A percentile compares a stretch with the other conserved stretches of the same genome.
These are phyloP conservation scores for Camponotus fellah DNA, from an alignment of 2,888 invertebrate species.

Conservation along the genomic window DNA sequence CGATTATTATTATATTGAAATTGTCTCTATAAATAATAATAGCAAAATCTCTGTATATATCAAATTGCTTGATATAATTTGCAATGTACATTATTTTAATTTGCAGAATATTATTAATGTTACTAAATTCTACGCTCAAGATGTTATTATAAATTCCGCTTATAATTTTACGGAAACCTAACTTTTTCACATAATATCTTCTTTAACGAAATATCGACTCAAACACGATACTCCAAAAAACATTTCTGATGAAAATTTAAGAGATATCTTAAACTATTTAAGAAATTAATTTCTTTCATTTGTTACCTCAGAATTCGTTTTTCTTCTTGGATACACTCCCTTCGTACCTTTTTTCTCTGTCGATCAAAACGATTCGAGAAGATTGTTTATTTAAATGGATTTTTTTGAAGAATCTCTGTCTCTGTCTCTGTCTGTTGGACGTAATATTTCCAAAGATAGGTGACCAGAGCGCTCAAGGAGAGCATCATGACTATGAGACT, in stretches of 20 bases:
- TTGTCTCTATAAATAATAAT: not conserved
- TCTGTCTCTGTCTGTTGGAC: conserved; percentile 52
- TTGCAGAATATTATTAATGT: not conserved
- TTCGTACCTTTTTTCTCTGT: not conserved
- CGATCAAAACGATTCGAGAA: not conserved
- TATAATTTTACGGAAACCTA: not conserved
- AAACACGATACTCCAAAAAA: not conserved
- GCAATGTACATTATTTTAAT: conserved; percentile 12
- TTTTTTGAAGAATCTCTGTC: conserved; percentile 51
- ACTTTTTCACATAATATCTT: not conserved
- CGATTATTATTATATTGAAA: not conserved
- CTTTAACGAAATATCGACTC: not conserved
- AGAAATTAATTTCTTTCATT: not conserved
- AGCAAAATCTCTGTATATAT: not conserved
- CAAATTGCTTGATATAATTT: not conserved
- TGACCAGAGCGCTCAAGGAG: conserved; percentile 67
- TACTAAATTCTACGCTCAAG: not conserved
- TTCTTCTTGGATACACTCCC: not conserved
- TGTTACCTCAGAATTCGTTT: not conserved
- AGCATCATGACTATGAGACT: conserved; percentile 77
- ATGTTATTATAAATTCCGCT: not conserved
- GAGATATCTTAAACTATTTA: not conserved
- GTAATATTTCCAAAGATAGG: conserved; percentile 62
- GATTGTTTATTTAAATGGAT: not conserved
- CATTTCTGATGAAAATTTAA: not conserved